Base-by-base conservation (phyloP, 2,888 invertebrate genomes). In the Metellina segmentata region DNA sequence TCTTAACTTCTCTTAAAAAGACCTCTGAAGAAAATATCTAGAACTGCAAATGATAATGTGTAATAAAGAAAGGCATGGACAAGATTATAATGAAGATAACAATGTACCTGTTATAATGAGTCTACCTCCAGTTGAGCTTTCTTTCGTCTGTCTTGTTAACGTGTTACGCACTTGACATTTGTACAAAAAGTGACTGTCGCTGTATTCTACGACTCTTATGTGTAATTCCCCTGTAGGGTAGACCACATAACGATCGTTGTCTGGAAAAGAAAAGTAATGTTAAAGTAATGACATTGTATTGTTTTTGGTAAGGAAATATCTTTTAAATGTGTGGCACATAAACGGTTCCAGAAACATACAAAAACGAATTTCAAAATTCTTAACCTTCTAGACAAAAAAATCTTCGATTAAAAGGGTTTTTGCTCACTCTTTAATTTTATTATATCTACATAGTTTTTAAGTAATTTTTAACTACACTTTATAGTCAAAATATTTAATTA, bases 161-260 rank as follows among this genome's bases (percentile, higher is more conserved):
- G 83, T 79, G 71, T 92, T 90, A 1, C 92, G 53, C 6, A 90
- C 87, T 74, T 83, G 86, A 13, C 92, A 92, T 75, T 90, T 92
- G 52, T 90, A 92, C n/a, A 87, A 48, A 20, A 81, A 87, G 52
- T 87, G 90, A 16, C 92, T 87, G 49, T 92, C 92, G 0, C 78
- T 82, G 20, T 87, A 82, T 8, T 92, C 92, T 6, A 90, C 92
- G 11, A 49, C 52, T 70, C 83, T 72, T 9, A 92, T 82, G 49
- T 92, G 92, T 9, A 92, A 48, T 72, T 92, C 92, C 13, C 92
- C 92, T 34, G 90, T 69, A 13, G 90, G 92, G 61, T 89, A 92
- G 0, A 92, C 87, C 6, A 90, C 75, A 20, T 92, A 92, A 11
- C 87, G 53, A 49, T 92, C 92, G 13, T 85, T 92, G 20, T 92